Base-by-base conservation (phyloP, 2,113 vertebrate species). In the Periophthalmodon schlosseri region DNA sequence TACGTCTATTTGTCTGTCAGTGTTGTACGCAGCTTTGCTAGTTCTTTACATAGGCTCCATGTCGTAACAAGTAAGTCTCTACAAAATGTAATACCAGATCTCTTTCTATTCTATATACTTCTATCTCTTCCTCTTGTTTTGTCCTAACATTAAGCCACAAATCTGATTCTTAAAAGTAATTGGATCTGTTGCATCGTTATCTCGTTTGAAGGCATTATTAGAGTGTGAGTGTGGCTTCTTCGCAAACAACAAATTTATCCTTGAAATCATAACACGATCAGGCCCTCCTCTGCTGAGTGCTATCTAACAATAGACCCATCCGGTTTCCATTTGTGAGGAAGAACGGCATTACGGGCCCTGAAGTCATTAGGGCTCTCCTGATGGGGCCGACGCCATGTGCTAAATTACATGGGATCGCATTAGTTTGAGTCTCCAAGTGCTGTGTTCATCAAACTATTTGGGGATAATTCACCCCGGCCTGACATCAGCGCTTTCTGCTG, bases 341-440 rank as follows among this genome's bases (percentile, higher is more conserved):
- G 63, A 34, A 65, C n/a, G 63, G 34, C 63, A 65, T 65, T 65
- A 65, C 2, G 34, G 34, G 63, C 63, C 34, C 63, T 65, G 63
- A 65, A 65, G 63, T 65, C 63, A 65, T 65, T 65, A 65, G 18
- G 63, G 18, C 9, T 65, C 34, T 44, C 63, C 63, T 65, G 63
- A 65, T 65, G 63, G 34, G 33, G 63, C 57, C 57, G 57, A 65
- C 63, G 63, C 63, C 63, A 65, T 65, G 63, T 65, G 63, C 63
- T 65, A 65, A 65, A 65, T 65, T 65, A 65, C 33, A 65, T 13
- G 39, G 39, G 63, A 65, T 65, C 39, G 11, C 39, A 65, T 65
- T 65, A 65, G 63, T 39, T 44, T 39, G 34, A 65, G 33, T 39
- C 63, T 65, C 63, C 14, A 20, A 65, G 63, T 65, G 63, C 63